phyloP scores from a whole-genome alignment of 1,140 invertebrate genomes.

The Hormaphis cornu region DNA sequence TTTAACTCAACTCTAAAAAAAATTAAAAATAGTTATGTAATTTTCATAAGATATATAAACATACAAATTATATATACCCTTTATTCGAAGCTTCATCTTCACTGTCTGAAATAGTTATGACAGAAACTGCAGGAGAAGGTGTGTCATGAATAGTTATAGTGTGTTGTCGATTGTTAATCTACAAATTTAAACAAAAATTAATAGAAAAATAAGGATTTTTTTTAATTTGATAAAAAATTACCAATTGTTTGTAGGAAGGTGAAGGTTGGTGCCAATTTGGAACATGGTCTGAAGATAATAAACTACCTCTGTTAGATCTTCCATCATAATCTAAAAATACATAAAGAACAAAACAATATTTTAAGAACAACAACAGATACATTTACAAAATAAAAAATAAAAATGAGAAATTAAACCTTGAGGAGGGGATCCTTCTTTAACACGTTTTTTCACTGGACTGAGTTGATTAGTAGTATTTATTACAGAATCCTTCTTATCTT shows the following conservation, averaged over 20 bases:
- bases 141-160: constrained; percentile 85
- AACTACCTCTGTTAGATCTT: constrained; percentile 9
- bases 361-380: too few relatives aligned
- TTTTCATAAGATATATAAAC: neutral
- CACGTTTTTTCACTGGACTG: constrained; percentile 94
- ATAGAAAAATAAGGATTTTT: neutral
- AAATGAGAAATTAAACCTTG: constrained; percentile 40
- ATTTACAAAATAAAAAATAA: neutral
- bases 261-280: constrained; percentile 28
- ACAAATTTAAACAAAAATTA: neutral
- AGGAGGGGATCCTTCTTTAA: constrained; percentile 90
- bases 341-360: too few relatives aligned
- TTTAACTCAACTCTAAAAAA: neutral
- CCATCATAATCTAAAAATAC: constrained; percentile 10
- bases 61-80: neutral
- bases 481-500: constrained; percentile 69
- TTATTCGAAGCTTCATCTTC: constrained; percentile 66
- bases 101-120: constrained; percentile 93
- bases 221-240: neutral
- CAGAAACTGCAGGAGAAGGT: constrained; percentile 85
- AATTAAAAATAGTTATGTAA: neutral
- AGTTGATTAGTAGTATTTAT: constrained; percentile 52
- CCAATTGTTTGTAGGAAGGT: constrained; percentile 13
- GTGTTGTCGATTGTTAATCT: constrained; percentile 44
- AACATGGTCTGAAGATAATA: constrained; percentile 3